Evolutionary conservation across 2,797 vertebrate genomes (phyloP).

Genomic region (Pteropus rufus): DNA sequence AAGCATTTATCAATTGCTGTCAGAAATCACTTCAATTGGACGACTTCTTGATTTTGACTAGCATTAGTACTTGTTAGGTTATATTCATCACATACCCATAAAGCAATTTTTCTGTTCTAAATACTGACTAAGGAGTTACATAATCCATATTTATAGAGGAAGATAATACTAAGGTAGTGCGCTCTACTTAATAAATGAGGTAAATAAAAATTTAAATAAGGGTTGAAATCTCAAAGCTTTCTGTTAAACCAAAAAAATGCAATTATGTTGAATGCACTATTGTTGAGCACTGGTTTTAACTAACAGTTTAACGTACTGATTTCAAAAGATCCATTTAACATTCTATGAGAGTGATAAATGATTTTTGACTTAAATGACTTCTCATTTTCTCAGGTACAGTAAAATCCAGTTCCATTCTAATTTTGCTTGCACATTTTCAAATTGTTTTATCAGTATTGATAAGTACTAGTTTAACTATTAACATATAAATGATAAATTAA

Average conservation of each 20-base stretch:
- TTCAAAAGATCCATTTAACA: neutral
- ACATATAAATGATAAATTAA: neutral
- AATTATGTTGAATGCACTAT: neutral
- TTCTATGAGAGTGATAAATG: neutral
- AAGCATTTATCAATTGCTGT: neutral
- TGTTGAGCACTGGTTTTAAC: neutral
- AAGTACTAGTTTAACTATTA: neutral
- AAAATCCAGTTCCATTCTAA: neutral
- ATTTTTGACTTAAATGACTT: neutral
- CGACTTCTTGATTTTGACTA: neutral
- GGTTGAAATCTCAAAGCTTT: neutral
- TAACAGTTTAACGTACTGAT: neutral
- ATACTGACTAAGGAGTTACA: neutral
- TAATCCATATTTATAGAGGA: neutral
- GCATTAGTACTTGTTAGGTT: neutral
- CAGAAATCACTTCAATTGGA: neutral
- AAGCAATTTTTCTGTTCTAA: neutral
- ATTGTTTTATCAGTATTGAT: neutral
- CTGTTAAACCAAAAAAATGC: neutral
- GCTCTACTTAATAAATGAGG: neutral
- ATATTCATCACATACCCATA: neutral
- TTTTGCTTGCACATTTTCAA: neutral
- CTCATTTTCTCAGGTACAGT: neutral
- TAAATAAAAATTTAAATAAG: neutral
- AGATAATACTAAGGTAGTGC: neutral